Conservation (phyloP, 1,140 invertebrate genomes). For the Pygmarrhopalites habei region DNA sequence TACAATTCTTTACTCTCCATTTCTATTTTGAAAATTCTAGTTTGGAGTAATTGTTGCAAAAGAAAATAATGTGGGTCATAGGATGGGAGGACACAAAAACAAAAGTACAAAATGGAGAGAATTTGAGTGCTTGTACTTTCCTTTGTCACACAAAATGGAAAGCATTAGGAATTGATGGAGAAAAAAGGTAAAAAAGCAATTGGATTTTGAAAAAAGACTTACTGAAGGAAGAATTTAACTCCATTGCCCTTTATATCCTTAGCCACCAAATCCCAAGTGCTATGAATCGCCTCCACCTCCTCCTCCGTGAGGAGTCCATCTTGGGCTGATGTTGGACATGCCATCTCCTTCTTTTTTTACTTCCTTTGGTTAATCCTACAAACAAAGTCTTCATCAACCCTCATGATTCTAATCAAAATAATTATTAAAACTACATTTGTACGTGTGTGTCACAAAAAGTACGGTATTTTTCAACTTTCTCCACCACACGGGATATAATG, state of each 20-base stretch:
- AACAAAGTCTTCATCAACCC: too few relatives aligned
- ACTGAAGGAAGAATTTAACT: constrained; percentile 49
- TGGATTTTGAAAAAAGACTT: constrained; percentile 38
- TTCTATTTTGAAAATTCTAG: not conserved
- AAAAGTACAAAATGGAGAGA: not conserved
- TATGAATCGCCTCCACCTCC: constrained; percentile 47
- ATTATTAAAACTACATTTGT: too few relatives aligned
- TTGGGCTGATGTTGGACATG: not conserved
- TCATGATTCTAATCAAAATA: too few relatives aligned
- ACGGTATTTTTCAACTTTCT: too few relatives aligned
- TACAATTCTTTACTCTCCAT: not conserved
- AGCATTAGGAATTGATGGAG: not conserved
- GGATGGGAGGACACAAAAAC: not conserved
- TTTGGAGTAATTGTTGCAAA: not conserved
- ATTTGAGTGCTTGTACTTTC: not conserved
- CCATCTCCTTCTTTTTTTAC: not conserved
- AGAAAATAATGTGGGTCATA: not conserved
- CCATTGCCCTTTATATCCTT: constrained; percentile 48
- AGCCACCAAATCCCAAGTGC: constrained; percentile 49
- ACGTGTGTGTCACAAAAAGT: too few relatives aligned
- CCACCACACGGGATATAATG: too few relatives aligned
- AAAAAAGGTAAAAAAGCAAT: not conserved
- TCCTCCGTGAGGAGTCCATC: constrained; percentile 43
- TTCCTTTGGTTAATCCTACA: too few relatives aligned
- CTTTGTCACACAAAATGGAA: not conserved